Evolutionary conservation across 2,113 vertebrate species (phyloP).

Genomic region (Chroicocephalus ridibundus): DNA sequence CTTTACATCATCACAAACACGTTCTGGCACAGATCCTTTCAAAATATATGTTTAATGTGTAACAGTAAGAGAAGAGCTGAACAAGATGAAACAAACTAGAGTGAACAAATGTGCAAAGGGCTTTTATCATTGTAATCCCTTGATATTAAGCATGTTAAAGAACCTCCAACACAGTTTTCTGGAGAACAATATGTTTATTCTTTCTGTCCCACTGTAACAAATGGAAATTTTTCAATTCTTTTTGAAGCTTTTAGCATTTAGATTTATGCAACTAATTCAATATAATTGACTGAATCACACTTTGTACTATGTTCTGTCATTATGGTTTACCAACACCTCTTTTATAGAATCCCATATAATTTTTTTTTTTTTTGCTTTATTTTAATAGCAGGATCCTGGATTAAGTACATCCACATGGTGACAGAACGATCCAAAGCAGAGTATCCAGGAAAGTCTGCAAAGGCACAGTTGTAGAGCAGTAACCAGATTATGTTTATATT

Average conservation of each 20-base stretch:
- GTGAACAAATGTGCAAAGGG: neutral
- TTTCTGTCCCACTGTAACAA: slow-evolving; percentile 7
- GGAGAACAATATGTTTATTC: neutral
- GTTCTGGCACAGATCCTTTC: slow-evolving; percentile 31
- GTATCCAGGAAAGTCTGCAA: slow-evolving; percentile 37
- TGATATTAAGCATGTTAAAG: slow-evolving; percentile 7
- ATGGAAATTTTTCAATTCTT: neutral
- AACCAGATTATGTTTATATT: slow-evolving; percentile 66
- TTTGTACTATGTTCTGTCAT: slow-evolving; percentile 17
- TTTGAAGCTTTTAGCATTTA: slow-evolving; percentile 35
- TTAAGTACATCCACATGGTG: slow-evolving; percentile 58
- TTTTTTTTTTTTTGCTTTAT: slow-evolving; percentile 1
- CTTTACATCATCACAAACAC: slow-evolving; percentile 47
- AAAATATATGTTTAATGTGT: slow-evolving; percentile 38
- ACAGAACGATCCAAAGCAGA: slow-evolving; percentile 9
- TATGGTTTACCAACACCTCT: slow-evolving; percentile 46
- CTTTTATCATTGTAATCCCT: neutral
- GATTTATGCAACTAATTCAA: slow-evolving; percentile 26
- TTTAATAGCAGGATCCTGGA: neutral
- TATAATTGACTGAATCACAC: neutral
- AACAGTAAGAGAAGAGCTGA: slow-evolving; percentile 34
- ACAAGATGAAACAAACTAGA: slow-evolving; percentile 51
- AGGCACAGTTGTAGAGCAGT: slow-evolving; percentile 37
- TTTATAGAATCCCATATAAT: slow-evolving; percentile 14
- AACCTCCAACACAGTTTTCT: neutral